Evolutionary conservation across 2,888 invertebrate genomes (phyloP).

Genomic region (Dascillus cervinus): DNA sequence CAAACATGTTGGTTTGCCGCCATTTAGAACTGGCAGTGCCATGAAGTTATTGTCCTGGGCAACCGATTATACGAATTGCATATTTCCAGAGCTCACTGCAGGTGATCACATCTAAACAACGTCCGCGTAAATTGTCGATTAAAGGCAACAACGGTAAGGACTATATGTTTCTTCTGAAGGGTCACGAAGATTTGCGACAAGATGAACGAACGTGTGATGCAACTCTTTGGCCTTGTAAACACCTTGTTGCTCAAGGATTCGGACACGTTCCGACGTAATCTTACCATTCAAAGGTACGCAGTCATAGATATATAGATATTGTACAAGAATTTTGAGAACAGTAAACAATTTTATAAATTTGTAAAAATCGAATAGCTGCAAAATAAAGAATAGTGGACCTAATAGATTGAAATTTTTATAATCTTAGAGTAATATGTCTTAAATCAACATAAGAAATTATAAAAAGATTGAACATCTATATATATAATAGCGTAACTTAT

Average conservation of each 20-base stretch:
- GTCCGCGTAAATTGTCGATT: slow-evolving; percentile 91
- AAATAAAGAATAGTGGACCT: too few relatives aligned
- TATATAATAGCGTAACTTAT: too few relatives aligned
- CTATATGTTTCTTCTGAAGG: slow-evolving; percentile 97
- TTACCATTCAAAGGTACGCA: slow-evolving; percentile 85
- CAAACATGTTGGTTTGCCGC: slow-evolving; percentile 78
- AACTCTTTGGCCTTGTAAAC: slow-evolving; percentile 76
- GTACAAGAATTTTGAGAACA: too few relatives aligned
- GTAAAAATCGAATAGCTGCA: too few relatives aligned
- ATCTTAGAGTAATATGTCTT: too few relatives aligned
- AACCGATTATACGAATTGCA: slow-evolving; percentile 80
- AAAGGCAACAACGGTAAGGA: slow-evolving; percentile 94
- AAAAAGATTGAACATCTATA: too few relatives aligned
- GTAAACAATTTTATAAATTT: too few relatives aligned
- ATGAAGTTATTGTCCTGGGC: slow-evolving; percentile 93
- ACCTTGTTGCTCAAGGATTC: slow-evolving; percentile 90
- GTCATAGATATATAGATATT: too few relatives aligned
- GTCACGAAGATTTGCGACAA: slow-evolving; percentile 97
- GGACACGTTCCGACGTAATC: slow-evolving; percentile 85
- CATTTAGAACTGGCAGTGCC: slow-evolving; percentile 96
- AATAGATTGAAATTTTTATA: too few relatives aligned
- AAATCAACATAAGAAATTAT: too few relatives aligned
- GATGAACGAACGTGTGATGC: slow-evolving; percentile 99
- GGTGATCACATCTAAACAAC: slow-evolving; percentile 95
- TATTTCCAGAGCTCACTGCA: slow-evolving; percentile 87